Conservation (phyloP, 1,140 invertebrate genomes). For the Rhopalosiphum maidis region DNA sequence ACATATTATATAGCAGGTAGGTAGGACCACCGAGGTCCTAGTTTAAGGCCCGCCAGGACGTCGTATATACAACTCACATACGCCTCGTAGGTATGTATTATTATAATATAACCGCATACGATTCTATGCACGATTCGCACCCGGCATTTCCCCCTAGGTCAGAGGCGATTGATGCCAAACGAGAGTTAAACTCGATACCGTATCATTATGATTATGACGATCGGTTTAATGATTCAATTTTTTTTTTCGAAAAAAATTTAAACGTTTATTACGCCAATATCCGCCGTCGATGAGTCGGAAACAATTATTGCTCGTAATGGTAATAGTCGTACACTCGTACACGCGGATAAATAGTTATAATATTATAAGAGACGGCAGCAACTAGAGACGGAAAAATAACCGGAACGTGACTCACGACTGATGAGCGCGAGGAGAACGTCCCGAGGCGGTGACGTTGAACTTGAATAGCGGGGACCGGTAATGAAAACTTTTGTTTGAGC, state of each 20-base stretch:
- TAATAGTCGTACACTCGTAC: neutral
- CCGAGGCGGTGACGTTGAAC: slow-evolving; percentile 51
- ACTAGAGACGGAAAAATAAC: slow-evolving; percentile 19
- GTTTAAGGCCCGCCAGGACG: neutral
- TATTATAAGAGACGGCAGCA: neutral
- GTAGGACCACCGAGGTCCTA: neutral
- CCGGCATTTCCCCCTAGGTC: slow-evolving; percentile 1
- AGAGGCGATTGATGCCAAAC: neutral
- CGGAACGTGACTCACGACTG: slow-evolving; percentile 52
- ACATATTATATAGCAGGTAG: neutral
- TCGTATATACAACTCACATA: neutral
- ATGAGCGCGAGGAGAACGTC: slow-evolving; percentile 26
- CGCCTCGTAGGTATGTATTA: neutral
- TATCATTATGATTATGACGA: slow-evolving; percentile 2
- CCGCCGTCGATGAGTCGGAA: neutral
- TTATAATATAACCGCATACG: neutral
- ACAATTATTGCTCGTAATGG: neutral
- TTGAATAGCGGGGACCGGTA: slow-evolving; percentile 25
- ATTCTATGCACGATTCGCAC: slow-evolving; percentile 20
- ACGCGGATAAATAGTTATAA: neutral
- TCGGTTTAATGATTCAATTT: neutral
- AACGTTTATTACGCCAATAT: neutral
- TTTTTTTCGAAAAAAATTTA: neutral
- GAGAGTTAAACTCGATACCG: neutral
- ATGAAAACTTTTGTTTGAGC: slow-evolving; percentile 41